Evolutionary conservation across 92 coral and sea anemone species (phyloP), one percentile per base, ranked within the genome.

Genomic region (Parazoanthus atlanticus): DNA sequence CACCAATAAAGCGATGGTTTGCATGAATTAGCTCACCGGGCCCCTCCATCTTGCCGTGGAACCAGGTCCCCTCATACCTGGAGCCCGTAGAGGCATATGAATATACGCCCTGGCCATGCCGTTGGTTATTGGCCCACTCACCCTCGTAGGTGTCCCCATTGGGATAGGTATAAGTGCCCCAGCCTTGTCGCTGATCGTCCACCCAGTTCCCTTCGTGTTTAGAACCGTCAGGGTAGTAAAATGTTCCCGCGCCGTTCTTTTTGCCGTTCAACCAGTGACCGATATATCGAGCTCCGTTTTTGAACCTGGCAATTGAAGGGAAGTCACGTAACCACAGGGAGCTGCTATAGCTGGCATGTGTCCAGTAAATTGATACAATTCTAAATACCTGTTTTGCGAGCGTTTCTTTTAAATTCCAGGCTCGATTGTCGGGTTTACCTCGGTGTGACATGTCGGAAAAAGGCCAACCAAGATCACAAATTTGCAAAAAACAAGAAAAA

Each of bases 101-200:
- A 84, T 95, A 95, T 40, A 91, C 81, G 2, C 98, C 98, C 89
- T 95, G 98, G 56, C 98, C 98, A 67, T 95, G 96, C 25, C 98
- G 88, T 72, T 38, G 36, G 66, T 94, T 93, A 34, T 86, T 90
- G 69, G 80, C 72, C 98, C 98, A 95, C 78, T 95, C 98, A n/a
- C 98, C 98, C 82, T 93, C 93, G 79, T 91, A 95, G 0, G 86
- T 78, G 94, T 95, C 98, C 56, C 91, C 93, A 78, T 95, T 95
- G 23, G 91, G 92, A 65, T 95, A 95, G 40, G 96, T 92, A 81
- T 95, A 95, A 46, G 92, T 91, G 2, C 98, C 98, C 86, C 74
- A 91, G 71, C 98, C 98, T 76, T 94, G 91, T 32, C 92, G 94
- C 82, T 90, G 73, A 81, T 95, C 98, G 91, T 95, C 84, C 52